A percentile compares a stretch with the other conserved stretches of the same genome.
These are phyloP conservation scores for Callaeas wilsoni DNA, from an alignment of 2,113 vertebrate genomes.

Conservation along the genomic window DNA sequence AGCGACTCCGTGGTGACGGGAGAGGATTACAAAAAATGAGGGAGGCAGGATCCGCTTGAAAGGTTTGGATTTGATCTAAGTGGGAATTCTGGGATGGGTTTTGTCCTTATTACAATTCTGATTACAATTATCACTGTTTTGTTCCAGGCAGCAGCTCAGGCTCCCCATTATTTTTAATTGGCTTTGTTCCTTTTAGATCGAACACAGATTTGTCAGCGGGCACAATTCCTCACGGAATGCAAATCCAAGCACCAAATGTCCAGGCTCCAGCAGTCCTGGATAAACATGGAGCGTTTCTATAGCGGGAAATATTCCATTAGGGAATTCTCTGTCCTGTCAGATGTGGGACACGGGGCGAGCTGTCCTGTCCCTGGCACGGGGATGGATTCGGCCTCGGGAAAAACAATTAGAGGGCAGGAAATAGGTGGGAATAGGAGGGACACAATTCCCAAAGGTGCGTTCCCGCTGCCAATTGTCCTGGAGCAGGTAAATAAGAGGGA, in stretches of 20 bases:
- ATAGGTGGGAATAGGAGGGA: not conserved
- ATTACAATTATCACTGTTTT: not conserved
- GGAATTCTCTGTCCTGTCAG: not conserved
- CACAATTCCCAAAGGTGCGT: not conserved
- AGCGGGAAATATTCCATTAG: not conserved
- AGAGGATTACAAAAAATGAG: not conserved
- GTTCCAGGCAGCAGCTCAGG: not conserved
- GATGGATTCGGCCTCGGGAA: not conserved
- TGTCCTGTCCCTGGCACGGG: not conserved
- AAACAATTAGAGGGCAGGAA: not conserved
- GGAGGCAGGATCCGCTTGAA: not conserved
- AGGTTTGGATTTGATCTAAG: not conserved
- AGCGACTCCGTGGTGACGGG: not conserved
- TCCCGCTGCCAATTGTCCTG: not conserved
- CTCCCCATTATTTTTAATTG: conserved; percentile 57
- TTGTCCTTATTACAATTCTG: not conserved
- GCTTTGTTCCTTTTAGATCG: not conserved
- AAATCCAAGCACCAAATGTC: not conserved
- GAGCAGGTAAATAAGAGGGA: conserved; percentile 10
- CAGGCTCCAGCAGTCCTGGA: not conserved
- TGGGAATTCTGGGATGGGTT: not conserved
- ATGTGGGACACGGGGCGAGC: not conserved
- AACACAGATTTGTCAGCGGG: not conserved
- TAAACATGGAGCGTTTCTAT: not conserved
- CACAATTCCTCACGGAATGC: not conserved